Evolutionary conservation across 2,797 vertebrate species (phyloP).

Genomic region (Thunnus albacares): DNA sequence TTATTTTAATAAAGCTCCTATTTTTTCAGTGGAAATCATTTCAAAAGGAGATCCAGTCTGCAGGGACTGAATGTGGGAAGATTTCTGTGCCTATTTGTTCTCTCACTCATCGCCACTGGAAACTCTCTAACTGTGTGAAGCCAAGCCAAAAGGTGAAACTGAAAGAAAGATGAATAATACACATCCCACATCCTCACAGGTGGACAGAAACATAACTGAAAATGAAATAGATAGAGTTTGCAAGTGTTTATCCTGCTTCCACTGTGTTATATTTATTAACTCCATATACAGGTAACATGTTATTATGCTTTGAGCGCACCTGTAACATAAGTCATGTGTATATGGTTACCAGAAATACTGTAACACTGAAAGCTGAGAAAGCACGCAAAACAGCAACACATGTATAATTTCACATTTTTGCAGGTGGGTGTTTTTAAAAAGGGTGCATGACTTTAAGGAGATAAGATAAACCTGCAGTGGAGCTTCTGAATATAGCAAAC

Average conservation of each 20-base stretch:
- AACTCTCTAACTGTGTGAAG: constrained; percentile 9
- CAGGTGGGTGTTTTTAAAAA: background rate
- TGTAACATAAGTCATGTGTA: too few relatives aligned
- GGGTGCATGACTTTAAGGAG: background rate
- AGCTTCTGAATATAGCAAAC: constrained; percentile 1
- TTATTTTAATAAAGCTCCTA: background rate
- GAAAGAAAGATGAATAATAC: constrained; percentile 5
- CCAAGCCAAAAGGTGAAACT: constrained; percentile 9
- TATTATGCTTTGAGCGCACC: too few relatives aligned
- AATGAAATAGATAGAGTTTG: background rate
- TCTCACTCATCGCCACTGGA: background rate
- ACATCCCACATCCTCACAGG: background rate
- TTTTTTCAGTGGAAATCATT: background rate
- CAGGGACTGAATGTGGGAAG: background rate
- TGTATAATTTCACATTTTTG: constrained; percentile 2
- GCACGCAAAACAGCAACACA: background rate
- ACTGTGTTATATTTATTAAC: background rate
- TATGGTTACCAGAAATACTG: too few relatives aligned
- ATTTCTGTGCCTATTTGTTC: background rate
- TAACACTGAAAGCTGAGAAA: background rate
- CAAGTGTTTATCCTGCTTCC: background rate
- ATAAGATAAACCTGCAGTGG: background rate
- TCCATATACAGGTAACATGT: background rate
- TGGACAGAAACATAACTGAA: constrained; percentile 1
- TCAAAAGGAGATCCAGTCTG: background rate